Base-by-base conservation (phyloP, 2,888 invertebrate genomes). In the Yponomeuta plumbellus region DNA sequence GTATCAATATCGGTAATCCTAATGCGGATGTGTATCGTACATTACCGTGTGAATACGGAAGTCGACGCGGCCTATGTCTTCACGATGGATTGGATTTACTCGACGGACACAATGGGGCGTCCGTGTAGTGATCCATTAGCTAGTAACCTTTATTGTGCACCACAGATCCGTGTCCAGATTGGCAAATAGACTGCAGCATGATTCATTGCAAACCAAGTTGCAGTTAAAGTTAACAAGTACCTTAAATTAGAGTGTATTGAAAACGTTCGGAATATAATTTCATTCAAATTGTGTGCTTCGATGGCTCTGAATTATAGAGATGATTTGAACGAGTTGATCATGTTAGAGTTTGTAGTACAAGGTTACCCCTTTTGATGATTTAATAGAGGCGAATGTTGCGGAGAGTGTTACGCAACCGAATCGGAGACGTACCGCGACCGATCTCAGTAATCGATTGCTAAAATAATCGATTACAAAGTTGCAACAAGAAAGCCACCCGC, bases 381-480 rank as follows among this genome's bases (percentile, higher is more conserved):
- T 52, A 52, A 52, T 52, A 52, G 44, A 52, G 17, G 17, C 44
- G 44, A 52, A 8, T 52, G 44, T 52, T 52, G 44, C 44, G 17
- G 44, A 52, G 44, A 5, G 44, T 11, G 17, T 52, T 6, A 52
- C 44, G 44, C 44, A 52, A 52, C 4, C 17, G 44, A 52, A 17
- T 23, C 56, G 17, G 34, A 56, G 57, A 57, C 34, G 23, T 26
- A 56, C 56, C 65, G 65, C 39, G 65, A 65, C 65, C 57, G 56
- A 65, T 57, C 65, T 44, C 11, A 23, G 52, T 23, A 23, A 65
- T 65, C 65, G 65, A 57, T 65, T 65, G 65, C 65, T 56, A 26
- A 65, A 65, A 65, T 65, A 65, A 65, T 57, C 56, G 64, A 64
- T 64, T 64, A 44, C 44, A 52, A 44, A 56, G 20, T 59, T 64